Evolutionary conservation across 2,888 invertebrate species (phyloP).

Genomic region (Sminthurinus aureus): DNA sequence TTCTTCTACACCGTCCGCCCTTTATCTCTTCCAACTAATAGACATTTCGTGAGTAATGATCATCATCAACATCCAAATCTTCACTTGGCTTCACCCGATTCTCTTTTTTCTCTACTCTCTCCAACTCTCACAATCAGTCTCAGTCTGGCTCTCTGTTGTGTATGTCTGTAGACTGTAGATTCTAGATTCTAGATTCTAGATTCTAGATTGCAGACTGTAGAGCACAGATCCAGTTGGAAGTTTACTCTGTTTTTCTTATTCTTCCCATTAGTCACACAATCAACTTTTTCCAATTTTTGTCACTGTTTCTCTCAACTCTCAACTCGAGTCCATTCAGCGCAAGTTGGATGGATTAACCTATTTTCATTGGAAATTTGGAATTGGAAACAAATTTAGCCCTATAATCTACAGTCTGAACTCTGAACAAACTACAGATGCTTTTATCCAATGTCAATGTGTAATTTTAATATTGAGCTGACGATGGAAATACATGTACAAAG

Average conservation of each 20-base stretch:
- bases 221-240: background rate
- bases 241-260: constrained; percentile 1
- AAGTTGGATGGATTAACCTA: no score
- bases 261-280: constrained; percentile 6
- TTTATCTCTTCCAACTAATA: constrained; percentile 36
- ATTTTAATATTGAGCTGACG: no score
- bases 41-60: constrained; percentile 42
- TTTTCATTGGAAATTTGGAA: no score
- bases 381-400: no score
- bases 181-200: no score
- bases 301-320: background rate
- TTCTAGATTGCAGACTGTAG: no score
- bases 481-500: no score
- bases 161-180: no score
- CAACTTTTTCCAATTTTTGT: background rate
- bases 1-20: background rate
- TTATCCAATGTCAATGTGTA: no score
- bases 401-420: no score
- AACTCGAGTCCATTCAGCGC: background rate
- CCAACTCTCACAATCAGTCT: background rate
- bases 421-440: no score
- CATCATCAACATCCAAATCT: constrained; percentile 33
- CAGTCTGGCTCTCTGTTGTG: background rate
- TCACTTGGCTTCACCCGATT: constrained; percentile 7
- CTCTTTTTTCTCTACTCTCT: background rate